phyloP scores from a whole-genome alignment of 1,140 invertebrate genomes.

The Philopotamus ludificatus region DNA sequence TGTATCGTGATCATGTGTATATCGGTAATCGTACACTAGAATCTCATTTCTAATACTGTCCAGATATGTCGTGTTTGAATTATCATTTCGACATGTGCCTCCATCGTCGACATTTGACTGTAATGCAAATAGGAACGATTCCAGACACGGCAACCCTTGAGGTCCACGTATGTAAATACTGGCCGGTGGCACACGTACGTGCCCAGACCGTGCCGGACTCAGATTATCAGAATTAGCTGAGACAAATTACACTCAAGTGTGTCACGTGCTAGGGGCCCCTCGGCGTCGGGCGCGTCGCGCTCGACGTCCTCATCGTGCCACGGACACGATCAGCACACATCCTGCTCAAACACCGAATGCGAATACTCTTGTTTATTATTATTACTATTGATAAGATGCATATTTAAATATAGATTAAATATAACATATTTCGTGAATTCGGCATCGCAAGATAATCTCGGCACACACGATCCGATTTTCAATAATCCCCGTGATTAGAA shows the following conservation, averaged over 20 bases:
- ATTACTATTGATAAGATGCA: too few relatives aligned
- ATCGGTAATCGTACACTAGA: neutral
- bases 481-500: too few relatives aligned
- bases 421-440: too few relatives aligned
- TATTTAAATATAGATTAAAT: too few relatives aligned
- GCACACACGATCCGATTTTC: too few relatives aligned
- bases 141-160: neutral
- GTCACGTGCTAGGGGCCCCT: neutral
- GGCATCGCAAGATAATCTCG: too few relatives aligned
- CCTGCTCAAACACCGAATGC: too few relatives aligned
- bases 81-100: neutral
- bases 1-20: constrained; percentile 39
- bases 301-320: neutral
- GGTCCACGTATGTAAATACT: constrained; percentile 40
- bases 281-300: neutral
- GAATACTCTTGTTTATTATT: too few relatives aligned
- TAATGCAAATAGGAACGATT: neutral
- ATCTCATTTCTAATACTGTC: too few relatives aligned
- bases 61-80: neutral
- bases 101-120: neutral
- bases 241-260: constrained; percentile 31
- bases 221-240: constrained; percentile 40
- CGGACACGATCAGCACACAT: too few relatives aligned
- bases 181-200: constrained; percentile 34
- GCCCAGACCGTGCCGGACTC: constrained; percentile 14